A percentile compares a stretch with the other conserved stretches of the same genome.
These are phyloP conservation scores for Oceanodroma tethys DNA, from an alignment of 2,113 vertebrate species.

Conservation along the genomic window DNA sequence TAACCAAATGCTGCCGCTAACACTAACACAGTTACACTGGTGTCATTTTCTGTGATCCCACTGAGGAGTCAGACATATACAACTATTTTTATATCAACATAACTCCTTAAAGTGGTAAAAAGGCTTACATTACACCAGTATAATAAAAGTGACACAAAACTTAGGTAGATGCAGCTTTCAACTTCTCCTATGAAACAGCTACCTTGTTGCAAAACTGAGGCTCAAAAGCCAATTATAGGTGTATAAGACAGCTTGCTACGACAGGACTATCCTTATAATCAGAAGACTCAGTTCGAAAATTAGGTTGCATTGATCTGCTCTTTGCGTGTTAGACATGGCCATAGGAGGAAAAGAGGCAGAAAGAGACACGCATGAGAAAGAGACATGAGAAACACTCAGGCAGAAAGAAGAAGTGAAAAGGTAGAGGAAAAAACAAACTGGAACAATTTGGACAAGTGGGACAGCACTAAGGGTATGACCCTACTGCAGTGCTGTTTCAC, in stretches of 20 bases:
- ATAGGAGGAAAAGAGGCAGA: background rate
- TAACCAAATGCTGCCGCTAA: background rate
- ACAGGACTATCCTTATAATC: background rate
- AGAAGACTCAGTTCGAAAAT: background rate
- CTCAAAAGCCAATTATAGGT: background rate
- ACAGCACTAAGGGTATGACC: background rate
- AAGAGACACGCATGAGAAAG: background rate
- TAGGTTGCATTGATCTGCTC: background rate
- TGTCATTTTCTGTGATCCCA: background rate
- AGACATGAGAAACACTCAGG: background rate
- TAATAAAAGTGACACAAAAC: background rate
- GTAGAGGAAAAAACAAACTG: background rate
- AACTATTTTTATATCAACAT: background rate
- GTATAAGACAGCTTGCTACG: background rate
- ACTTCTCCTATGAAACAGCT: background rate
- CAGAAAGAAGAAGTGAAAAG: background rate
- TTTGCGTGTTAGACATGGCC: background rate
- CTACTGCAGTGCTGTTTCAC: background rate
- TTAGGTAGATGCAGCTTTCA: background rate
- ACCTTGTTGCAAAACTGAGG: background rate
- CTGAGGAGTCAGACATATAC: background rate
- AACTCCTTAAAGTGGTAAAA: background rate
- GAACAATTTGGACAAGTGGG: no score
- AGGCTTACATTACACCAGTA: background rate
- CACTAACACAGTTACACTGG: background rate